Evolutionary conservation across 1,140 invertebrate species (phyloP), one percentile per base, ranked within the genome.

Genomic region (Drosophila varians): DNA sequence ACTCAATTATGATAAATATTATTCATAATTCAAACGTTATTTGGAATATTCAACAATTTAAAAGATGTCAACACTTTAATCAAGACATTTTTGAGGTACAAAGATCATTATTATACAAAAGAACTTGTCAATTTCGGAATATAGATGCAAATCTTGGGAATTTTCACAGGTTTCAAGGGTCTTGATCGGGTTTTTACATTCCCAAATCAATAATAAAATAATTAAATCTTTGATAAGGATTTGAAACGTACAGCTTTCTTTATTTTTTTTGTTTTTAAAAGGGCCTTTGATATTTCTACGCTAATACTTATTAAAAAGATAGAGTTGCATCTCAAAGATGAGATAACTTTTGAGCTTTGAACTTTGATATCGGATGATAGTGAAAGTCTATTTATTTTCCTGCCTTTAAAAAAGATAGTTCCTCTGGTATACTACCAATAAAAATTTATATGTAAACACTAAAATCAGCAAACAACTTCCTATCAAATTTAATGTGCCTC

Each of bases 1-100:
- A 26, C 23, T 26, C 14, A 55, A 45, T 45, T 45, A 19, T 28
- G 28, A 19, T 28, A 26, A 42, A 9, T 18, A 46, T 31, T 31
- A 11, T 3, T 3, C 8, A 4, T 42, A 19, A 36, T 45, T 58
- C 4, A 38, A 26, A 49, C 36, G 38, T 31, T 8, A 26, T n/a
- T 40, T 21, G 52, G 36, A 64, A 76, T 57, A 76, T 76, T 76
- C 64, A 56, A 49, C 25, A 43, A 61, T 53, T 53, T 26, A 70
- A 42, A 47, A 12, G 18, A 19, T 74, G 62, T 60, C 72, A 76
- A 62, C 64, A 54, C 34, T 43, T 53, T 57, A 69, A 69, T 54
- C 14, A 25, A 69, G 19, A 31, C 48, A 5, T 46, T 54, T 40
- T 42, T 31, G 26, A 43, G 16, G 1, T 9, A 21, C 14, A 38